These are phyloP conservation scores for Ploceus nigricollis DNA, from an alignment of 2,113 vertebrate genomes.

Conservation along the genomic window DNA sequence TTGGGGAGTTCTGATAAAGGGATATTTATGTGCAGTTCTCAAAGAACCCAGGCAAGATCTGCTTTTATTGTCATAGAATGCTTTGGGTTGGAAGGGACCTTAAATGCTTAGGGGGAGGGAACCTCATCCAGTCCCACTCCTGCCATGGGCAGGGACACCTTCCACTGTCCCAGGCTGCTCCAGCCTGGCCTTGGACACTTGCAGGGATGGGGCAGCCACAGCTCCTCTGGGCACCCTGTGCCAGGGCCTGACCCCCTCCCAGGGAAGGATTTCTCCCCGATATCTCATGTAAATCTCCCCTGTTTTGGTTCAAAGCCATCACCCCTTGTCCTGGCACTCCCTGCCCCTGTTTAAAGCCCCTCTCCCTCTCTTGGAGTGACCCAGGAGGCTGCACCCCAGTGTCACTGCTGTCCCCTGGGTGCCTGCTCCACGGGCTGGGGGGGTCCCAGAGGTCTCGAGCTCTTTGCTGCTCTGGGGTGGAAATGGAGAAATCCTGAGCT, in stretches of 20 bases:
- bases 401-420: neutral
- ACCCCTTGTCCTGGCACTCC: neutral
- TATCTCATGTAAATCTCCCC: neutral
- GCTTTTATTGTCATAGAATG: neutral
- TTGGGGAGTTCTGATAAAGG: neutral
- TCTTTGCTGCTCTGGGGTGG: neutral
- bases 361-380: neutral
- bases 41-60: neutral
- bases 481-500: neutral
- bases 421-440: fast-evolving
- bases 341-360: neutral
- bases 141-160: neutral
- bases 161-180: neutral
- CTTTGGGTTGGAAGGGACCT: neutral
- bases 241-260: neutral
- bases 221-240: neutral
- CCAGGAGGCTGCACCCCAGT: fast-evolving
- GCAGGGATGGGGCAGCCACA: neutral
- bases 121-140: neutral
- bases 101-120: neutral
- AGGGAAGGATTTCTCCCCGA: neutral
- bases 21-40: neutral
- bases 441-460: fast-evolving
- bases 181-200: neutral
- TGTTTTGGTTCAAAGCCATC: neutral